Base-by-base conservation (phyloP, 1,140 invertebrate species). In the Papilio helenus region DNA sequence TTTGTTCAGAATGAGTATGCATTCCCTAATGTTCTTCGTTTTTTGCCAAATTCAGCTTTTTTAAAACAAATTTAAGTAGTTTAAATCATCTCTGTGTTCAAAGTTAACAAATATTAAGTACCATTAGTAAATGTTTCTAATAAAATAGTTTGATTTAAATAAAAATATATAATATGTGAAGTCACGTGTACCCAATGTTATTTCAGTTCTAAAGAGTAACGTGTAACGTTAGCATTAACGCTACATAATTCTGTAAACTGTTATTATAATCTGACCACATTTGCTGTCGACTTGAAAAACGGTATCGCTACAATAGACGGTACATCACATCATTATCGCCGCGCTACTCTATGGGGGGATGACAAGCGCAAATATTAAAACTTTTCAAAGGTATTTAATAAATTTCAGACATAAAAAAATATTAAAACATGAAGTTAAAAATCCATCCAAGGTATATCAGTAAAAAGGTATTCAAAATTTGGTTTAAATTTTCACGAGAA, bases 251-350 rank as follows among this genome's bases (percentile, higher is more conserved):
- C 51, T 42, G 74, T 58, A 58, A 42, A 61, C 55, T 77, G 46
- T 76, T 58, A 77, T 42, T 61, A 58, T 77, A 76, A 49, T 55
- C 44, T 76, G 73, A 77, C 74, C 74, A 77, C 74, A 77, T 39
- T 77, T 58, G 55, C n/a, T 42, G 55, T 61, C 14, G 14, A 51
- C 46, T 29, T 77, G 51, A 39, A 61, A 23, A 77, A 77, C 74
- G 74, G 74, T 58, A 61, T 55, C 26, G 49, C 46, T 12, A 76
- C 46, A 76, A 55, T 51, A 73, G n/a, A 42, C 42, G 39, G 10
- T 23, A 44, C 9, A 23, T 42, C 71, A 72, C 55, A 58, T 20
- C 23, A 61, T 61, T 26, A 61, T 16, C 58, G 14, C 10, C 23
- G 20, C 23, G n/a, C 10, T 7, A 58, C 55, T 8, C 20, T 26